Evolutionary conservation across 2,888 invertebrate genomes (phyloP).

Genomic region (Ophraella communa): DNA sequence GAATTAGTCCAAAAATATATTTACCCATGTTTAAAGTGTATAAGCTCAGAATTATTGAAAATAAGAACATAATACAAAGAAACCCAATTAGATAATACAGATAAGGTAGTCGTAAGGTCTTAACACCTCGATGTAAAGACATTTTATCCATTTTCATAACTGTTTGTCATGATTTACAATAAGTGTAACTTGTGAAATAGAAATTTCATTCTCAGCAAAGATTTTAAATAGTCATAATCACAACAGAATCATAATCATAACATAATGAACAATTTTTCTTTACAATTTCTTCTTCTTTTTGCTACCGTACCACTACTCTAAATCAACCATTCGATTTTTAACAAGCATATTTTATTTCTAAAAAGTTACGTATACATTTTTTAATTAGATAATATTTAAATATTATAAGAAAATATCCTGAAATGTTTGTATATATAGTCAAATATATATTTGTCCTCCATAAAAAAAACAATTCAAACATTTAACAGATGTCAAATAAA

Average conservation of each 20-base stretch:
- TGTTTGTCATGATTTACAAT: slow-evolving; percentile 7
- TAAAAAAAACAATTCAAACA: no score
- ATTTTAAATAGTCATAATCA: background rate
- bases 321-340: no score
- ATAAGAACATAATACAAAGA: slow-evolving; percentile 46
- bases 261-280: background rate
- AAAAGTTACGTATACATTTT: no score
- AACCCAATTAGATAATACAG: slow-evolving; percentile 41
- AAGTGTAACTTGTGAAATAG: background rate
- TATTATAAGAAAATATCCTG: no score
- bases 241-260: no score
- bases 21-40: slow-evolving; percentile 53
- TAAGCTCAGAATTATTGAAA: slow-evolving; percentile 50
- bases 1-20: background rate
- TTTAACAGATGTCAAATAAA: no score
- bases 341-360: no score
- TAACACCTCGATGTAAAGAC: slow-evolving; percentile 23
- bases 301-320: no score
- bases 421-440: no score
- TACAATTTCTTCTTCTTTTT: background rate
- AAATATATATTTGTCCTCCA: no score
- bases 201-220: background rate
- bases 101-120: slow-evolving; percentile 39
- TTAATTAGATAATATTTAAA: no score
- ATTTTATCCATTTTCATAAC: slow-evolving; percentile 21